A percentile compares a stretch with the other conserved stretches of the same genome.
Evolutionary conservation across 2,888 invertebrate species (phyloP).

Genomic region (Conus canariensis): DNA sequence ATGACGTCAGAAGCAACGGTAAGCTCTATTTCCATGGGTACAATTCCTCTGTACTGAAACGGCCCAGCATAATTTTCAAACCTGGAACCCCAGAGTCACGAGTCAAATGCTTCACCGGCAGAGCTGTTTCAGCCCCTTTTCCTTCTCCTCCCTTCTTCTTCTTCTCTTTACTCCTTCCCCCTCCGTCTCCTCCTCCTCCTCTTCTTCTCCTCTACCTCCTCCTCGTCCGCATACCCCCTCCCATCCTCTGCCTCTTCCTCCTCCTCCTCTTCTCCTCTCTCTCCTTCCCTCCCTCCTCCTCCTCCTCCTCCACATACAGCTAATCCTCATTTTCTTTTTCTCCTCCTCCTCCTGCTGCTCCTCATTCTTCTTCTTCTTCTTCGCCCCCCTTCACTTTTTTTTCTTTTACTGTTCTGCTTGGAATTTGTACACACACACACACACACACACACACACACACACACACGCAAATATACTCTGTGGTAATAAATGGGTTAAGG

Average conservation of each 20-base stretch:
- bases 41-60: too few species aligned
- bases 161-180: neutral
- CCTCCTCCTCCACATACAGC: neutral
- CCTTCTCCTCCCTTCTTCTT: neutral
- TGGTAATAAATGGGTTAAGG: too few species aligned
- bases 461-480: neutral
- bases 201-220: too few species aligned
- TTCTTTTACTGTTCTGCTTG: too few species aligned
- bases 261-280: neutral
- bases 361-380: neutral
- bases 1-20: too few species aligned
- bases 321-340: neutral
- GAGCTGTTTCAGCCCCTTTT: neutral
- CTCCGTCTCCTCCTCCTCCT: neutral
- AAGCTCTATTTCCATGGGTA: too few species aligned
- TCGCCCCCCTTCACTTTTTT: neutral
- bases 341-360: too few species aligned
- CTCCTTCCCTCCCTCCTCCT: neutral
- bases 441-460: constrained; percentile 11
- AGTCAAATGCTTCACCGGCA: too few species aligned
- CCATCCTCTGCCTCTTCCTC: neutral
- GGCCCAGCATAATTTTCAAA: too few species aligned
- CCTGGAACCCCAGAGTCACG: too few species aligned
- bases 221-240: too few species aligned
- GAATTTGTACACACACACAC: neutral